phyloP scores from a whole-genome alignment of 2,888 invertebrate genomes.

The Drosophila mercatorum region DNA sequence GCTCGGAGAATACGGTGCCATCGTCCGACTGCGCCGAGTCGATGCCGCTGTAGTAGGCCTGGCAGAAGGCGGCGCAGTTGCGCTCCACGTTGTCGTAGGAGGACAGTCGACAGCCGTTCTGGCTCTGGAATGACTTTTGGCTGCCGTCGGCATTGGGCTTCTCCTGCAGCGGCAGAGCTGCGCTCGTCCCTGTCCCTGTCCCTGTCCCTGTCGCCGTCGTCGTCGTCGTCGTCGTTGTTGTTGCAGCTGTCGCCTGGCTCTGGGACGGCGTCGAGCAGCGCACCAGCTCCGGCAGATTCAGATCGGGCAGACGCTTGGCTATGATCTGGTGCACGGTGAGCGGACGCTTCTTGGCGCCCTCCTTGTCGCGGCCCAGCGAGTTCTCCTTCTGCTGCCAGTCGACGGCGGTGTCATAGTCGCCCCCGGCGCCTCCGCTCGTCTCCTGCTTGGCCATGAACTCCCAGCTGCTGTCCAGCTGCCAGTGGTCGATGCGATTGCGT shows the following conservation, averaged over 20 bases:
- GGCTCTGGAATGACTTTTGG: constrained; percentile 79
- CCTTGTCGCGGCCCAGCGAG: constrained; percentile 74
- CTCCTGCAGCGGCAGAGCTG: constrained; percentile 43
- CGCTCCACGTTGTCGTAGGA: constrained; percentile 92
- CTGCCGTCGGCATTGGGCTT: constrained; percentile 58
- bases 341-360: constrained; percentile 84
- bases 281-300: constrained; percentile 88
- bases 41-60: constrained; percentile 81
- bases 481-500: constrained; percentile 86
- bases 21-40: constrained; percentile 86
- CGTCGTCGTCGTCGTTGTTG: constrained; percentile 4
- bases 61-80: constrained; percentile 79
- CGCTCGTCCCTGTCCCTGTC: constrained; percentile 5
- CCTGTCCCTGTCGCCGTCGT: neutral
- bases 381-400: constrained; percentile 83
- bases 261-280: constrained; percentile 87
- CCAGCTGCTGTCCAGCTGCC: constrained; percentile 96
- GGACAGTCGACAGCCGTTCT: constrained; percentile 86
- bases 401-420: constrained; percentile 81
- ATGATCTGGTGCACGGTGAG: constrained; percentile 92
- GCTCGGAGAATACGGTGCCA: constrained; percentile 95
- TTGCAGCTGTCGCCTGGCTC: constrained; percentile 5
- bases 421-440: constrained; percentile 77
- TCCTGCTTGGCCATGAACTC: constrained; percentile 91
- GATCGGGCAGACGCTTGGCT: constrained; percentile 86